Conservation (phyloP, 1,140 invertebrate species). For the Pectinophora gossypiella region DNA sequence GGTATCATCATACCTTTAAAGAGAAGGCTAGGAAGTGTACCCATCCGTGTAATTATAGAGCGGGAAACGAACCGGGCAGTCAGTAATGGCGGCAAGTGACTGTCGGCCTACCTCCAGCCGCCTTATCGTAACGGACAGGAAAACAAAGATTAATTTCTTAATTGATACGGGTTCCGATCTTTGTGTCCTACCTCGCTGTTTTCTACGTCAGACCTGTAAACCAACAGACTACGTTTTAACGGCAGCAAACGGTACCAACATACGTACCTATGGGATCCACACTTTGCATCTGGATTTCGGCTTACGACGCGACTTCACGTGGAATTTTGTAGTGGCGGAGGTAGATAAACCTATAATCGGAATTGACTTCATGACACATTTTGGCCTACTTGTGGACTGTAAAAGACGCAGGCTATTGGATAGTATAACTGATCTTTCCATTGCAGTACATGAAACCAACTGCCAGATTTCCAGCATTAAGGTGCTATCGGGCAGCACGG, state of each 20-base stretch:
- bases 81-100: background rate
- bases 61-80: background rate
- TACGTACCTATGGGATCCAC: background rate
- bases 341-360: background rate
- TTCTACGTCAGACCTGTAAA: background rate
- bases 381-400: background rate
- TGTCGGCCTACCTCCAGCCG: background rate
- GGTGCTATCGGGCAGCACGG: background rate
- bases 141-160: background rate
- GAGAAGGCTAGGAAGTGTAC: background rate
- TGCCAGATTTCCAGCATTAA: slow-evolving; percentile 15
- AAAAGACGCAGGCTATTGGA: background rate
- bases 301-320: background rate
- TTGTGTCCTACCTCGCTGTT: background rate
- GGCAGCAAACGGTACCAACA: background rate
- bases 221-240: background rate
- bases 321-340: slow-evolving; percentile 3
- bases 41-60: background rate
- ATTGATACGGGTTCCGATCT: background rate
- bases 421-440: background rate
- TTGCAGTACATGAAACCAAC: slow-evolving; percentile 36
- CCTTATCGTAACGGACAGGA: background rate
- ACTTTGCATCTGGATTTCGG: background rate
- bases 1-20: background rate
- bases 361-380: background rate